Conservation (phyloP, 2,797 vertebrate genomes). For the Merluccius polli region DNA sequence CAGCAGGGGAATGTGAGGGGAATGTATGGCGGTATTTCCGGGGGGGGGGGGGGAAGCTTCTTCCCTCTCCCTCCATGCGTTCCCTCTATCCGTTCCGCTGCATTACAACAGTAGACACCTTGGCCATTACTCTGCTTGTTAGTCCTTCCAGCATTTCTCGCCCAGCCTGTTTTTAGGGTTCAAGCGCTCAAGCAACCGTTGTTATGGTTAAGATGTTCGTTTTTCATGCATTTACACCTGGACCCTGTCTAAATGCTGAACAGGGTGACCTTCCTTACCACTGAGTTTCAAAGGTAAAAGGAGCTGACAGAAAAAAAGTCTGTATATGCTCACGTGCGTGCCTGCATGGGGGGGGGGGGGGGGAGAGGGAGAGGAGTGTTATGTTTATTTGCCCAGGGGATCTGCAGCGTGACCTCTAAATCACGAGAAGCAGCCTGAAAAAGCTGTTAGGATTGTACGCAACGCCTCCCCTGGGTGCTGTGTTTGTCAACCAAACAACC, state of each 20-base stretch:
- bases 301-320: neutral
- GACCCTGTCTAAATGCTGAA: no score
- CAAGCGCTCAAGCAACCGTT: neutral
- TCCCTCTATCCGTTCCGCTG: neutral
- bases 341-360: neutral
- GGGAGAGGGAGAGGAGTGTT: slow-evolving; percentile 18
- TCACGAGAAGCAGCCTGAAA: slow-evolving; percentile 30
- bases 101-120: neutral
- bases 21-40: neutral
- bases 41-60: no score
- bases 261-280: neutral
- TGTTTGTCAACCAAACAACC: slow-evolving; percentile 7
- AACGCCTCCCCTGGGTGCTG: slow-evolving; percentile 16
- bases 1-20: neutral
- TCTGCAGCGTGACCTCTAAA: slow-evolving; percentile 42
- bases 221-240: no score
- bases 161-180: neutral
- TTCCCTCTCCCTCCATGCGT: neutral
- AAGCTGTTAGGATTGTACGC: slow-evolving; percentile 26
- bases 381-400: slow-evolving; percentile 35
- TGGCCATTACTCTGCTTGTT: neutral
- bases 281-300: neutral
- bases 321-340: neutral
- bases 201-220: neutral
- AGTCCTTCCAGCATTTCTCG: neutral